Evolutionary conservation across 1,140 invertebrate genomes (phyloP), one percentile per base, ranked within the genome.

Genomic region (Drosophila pectinifera): DNA sequence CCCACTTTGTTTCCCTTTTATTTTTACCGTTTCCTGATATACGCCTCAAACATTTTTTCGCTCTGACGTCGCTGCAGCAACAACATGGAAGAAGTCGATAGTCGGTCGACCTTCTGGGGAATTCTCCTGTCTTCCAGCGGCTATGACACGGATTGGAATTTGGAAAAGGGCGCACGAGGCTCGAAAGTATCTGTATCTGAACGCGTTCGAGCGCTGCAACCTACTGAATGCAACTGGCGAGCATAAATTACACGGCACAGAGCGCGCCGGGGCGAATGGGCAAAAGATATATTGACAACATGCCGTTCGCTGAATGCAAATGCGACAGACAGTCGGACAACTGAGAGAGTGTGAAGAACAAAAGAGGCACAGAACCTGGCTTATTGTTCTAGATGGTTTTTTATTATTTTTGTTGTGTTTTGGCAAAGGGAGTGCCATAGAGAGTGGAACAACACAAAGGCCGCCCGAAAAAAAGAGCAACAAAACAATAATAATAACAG

Each of bases 1-100:
- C 18, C 31, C 2, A 5, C 13, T 43, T 16, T 28, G 4, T 7
- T 48, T 39, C 28, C 3, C 0, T 14, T 16, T 43, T 49, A 2
- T 36, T 68, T 57, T 89, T 89, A 89, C 84, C 84, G 84, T 89
- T 89, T 89, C 90, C 73, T 84, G 69, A 89, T 80, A 57, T 89
- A 89, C 85, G 84, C 84, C 58, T 89, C 84, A 49, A 89, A 89
- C 84, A 89, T 89, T 80, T 80, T 84, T 64, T 83, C 70, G 59
- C 84, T 83, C 34, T 77, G 80, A 51, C 76, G 75, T 26, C 55
- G 76, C 48, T 88, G 84, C 18, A 88, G 70, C 42, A 82, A 65
- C 70, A 88, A 88, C 83, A 86, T 88, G 49, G 45, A 67, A 55
- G 31, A 31, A n/a, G 31, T 36, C 49, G 18, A 56, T 53, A 39